Conservation (phyloP, 1,140 invertebrate species). For the Acromyrmex echinatior region DNA sequence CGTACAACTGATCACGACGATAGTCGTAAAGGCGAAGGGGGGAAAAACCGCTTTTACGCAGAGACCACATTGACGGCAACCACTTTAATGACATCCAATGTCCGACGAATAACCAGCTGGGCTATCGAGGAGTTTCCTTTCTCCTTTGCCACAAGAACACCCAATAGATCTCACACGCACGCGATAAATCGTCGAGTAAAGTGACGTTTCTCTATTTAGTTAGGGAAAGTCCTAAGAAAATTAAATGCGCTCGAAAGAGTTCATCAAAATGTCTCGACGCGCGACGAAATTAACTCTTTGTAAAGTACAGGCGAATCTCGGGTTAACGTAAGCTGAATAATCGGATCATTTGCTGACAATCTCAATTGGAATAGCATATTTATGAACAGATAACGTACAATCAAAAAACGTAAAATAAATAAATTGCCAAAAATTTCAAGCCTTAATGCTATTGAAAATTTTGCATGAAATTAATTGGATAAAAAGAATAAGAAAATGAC, state of each 20-base stretch:
- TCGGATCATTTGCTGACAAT: background rate
- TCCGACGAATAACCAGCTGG: slow-evolving; percentile 30
- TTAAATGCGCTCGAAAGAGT: slow-evolving; percentile 38
- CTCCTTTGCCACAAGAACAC: slow-evolving; percentile 10
- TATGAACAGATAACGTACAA: background rate
- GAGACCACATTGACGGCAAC: slow-evolving; percentile 29
- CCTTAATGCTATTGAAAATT: background rate
- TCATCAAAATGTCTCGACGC: slow-evolving; percentile 40
- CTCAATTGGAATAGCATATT: background rate
- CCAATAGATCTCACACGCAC: slow-evolving; percentile 15
- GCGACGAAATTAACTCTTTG: slow-evolving; percentile 30
- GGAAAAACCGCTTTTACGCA: slow-evolving; percentile 40
- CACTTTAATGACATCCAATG: slow-evolving; percentile 36
- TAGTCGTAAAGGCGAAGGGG: slow-evolving; percentile 37
- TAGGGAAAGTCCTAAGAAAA: slow-evolving; percentile 22
- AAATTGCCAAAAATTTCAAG: background rate
- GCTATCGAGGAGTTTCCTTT: slow-evolving; percentile 15
- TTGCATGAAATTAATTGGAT: background rate
- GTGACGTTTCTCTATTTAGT: slow-evolving; percentile 38
- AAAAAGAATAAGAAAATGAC: background rate
- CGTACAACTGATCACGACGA: slow-evolving; percentile 27
- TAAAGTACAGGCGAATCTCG: slow-evolving; percentile 26
- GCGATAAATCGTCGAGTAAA: slow-evolving; percentile 51
- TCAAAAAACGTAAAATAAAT: background rate
- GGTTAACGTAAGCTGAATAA: background rate